Evolutionary conservation across 2,113 vertebrate species (phyloP), one percentile per base, ranked within the genome.

Genomic region (Heliornis fulica): DNA sequence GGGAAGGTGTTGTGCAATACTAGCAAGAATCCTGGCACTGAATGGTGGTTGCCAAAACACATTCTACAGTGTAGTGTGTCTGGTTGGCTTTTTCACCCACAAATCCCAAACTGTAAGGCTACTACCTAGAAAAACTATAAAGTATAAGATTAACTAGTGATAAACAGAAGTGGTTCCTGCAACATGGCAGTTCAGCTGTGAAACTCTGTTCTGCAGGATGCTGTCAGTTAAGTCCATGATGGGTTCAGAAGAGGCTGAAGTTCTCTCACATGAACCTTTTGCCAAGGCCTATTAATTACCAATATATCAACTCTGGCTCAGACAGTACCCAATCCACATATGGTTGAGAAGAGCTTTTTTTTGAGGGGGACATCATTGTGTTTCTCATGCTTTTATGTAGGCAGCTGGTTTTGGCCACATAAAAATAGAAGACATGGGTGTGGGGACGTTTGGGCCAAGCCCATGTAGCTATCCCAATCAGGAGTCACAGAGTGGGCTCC

Each of bases 1-100:
- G 59, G 19, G 63, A 34, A 61, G 61, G 66, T 2, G 0, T 34
- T 0, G 0, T 11, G 36, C 29, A 32, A 7, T 32, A 10, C 8
- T 2, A 40, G 15, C 57, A 45, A 34, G 46, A 54, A 59, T 41
- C 60, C 54, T 54, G 76, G 63, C 72, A 53, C 4, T 2, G 28
- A n/a, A 45, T 25, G 59, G 25, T 3, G 25, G 50, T 31, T 95
- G 40, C 45, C 61, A 90, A 80, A 43, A 15, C 59, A 40, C 14
- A 26, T 23, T 50, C 51, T 10, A 64, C 10, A 59, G 38, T 59
- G 48, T 31, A 16, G 2, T 70, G 5, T 19, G 20, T 38, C 57
- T 89, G 45, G 11, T 16, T 76, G 31, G 18, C 14, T 54, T 70
- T 50, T 46, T 60, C 40, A 72, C 15, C 31, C 45, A 46, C 20